Evolutionary conservation across 2,888 invertebrate genomes (phyloP), one percentile per base, ranked within the genome.

Genomic region (Pherbina coryleti): DNA sequence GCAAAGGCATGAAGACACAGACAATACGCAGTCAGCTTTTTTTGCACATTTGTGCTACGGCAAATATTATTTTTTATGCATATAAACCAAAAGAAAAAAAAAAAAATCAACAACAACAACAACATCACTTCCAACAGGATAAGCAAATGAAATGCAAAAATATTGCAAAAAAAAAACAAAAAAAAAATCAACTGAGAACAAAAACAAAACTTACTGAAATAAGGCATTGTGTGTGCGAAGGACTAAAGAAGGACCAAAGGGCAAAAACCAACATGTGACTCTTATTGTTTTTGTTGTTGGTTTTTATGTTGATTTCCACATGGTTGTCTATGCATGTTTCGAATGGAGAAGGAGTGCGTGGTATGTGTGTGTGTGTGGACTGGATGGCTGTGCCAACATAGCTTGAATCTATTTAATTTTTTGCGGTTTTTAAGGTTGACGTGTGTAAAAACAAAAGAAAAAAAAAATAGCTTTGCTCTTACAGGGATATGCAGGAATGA

Each of bases 31-130:
- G 60, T 66, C 73, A 79, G 78, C 31, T 84, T 84, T 83, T 84
- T 83, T 84, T 84, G 84, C 83, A 83, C 83, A 80, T 83, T 84
- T 84, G 83, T 82, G 83, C 79, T 79, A 81, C 81, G 82, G 82
- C 83, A 84, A 79, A 81, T 79, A 77, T 82, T 70, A 82, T 81
- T 81, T 72, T 69, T 51, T 69, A 69, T 44, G 25, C 19, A 69
- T 49, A 69, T 25, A 37, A 67, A 22, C 44, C 44, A 49, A 25
- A 14, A 22, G 67, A 7, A 67, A 44, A n/a, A 37, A 66, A 66
- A 66, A 67, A 22, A 14, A 5, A 31, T 22, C 25, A 69, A 17
- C 69, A 25, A 69, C 14, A 69, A 37, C 34, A 22, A 4, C 25
- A 19, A 34, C 49, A 72, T 7, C 31, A 57, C 60, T 72, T 71